Percentiles rank a stretch among this genome's conserved stretches.
phyloP scores from a whole-genome alignment of 1,140 invertebrate species.

The Zaprionus tsacasi region DNA sequence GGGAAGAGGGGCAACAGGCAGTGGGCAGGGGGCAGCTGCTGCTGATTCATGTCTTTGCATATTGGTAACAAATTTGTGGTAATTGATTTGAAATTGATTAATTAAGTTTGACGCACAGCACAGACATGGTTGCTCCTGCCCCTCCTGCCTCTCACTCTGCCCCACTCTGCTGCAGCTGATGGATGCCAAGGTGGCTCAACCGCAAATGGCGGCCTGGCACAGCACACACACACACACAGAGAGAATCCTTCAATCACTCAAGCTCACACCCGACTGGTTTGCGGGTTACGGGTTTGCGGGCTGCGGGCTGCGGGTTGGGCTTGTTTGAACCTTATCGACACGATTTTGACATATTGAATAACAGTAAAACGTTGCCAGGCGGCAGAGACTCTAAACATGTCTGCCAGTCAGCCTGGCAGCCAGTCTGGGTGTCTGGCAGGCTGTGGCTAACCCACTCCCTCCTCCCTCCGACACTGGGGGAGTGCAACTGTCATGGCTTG shows the following conservation, averaged over 20 bases:
- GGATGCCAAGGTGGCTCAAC: conserved; percentile 33
- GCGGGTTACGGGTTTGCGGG: conserved; percentile 5
- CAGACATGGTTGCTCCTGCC: neutral
- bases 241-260: conserved; percentile 23
- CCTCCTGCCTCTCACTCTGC: neutral
- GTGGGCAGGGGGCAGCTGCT: neutral
- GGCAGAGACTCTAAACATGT: conserved; percentile 60
- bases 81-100: conserved; percentile 83
- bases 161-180: conserved; percentile 16
- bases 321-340: conserved; percentile 80
- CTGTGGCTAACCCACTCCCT: neutral
- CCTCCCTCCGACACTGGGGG: neutral
- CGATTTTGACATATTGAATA: conserved; percentile 83
- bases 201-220: conserved; percentile 32
- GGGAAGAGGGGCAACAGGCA: neutral
- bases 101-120: conserved; percentile 60
- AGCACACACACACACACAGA: neutral
- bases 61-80: conserved; percentile 83
- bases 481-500: conserved; percentile 20
- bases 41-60: conserved; percentile 79
- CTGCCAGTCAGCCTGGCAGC: conserved; percentile 49
- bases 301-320: conserved; percentile 20
- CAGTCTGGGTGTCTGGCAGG: conserved; percentile 1
- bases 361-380: conserved; percentile 70
- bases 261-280: neutral